phyloP scores from a whole-genome alignment of 2,113 vertebrate genomes.

The Thomomys bottae region DNA sequence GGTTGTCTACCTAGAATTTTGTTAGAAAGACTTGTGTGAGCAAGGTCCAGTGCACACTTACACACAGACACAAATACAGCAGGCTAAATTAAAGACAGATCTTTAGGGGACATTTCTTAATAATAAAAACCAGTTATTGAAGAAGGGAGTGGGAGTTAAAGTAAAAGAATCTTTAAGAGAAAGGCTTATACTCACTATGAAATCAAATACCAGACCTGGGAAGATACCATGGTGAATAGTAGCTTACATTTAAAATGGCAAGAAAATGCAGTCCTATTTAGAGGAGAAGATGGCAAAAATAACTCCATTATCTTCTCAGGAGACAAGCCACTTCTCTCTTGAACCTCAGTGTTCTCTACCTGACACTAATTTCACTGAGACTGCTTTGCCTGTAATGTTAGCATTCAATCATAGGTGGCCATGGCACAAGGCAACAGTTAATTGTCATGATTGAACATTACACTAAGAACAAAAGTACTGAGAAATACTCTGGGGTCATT shows the following conservation, averaged over 20 bases:
- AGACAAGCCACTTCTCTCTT: slow-evolving; percentile 17
- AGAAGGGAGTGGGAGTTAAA: background rate
- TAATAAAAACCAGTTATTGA: background rate
- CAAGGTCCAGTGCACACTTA: fast-evolving
- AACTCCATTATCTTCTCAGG: slow-evolving; percentile 18
- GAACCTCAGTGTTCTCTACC: slow-evolving; percentile 18
- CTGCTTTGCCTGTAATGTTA: background rate
- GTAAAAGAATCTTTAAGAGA: background rate
- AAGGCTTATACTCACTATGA: background rate
- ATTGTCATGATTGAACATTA: background rate
- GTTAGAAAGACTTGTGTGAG: background rate
- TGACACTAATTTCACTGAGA: slow-evolving; percentile 56
- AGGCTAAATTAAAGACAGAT: background rate
- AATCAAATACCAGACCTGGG: background rate
- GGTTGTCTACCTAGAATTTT: background rate
- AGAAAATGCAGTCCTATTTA: background rate
- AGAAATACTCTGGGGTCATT: background rate
- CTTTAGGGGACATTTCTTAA: background rate
- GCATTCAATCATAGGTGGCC: slow-evolving; percentile 40
- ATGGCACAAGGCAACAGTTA: background rate
- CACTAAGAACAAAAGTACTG: background rate
- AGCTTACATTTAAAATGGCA: background rate
- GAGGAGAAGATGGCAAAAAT: background rate
- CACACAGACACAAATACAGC: too few relatives aligned
- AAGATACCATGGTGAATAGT: background rate